A percentile compares a stretch with the other conserved stretches of the same genome.
Conservation (phyloP, 2,888 invertebrate genomes). For the Xylota segnis region DNA sequence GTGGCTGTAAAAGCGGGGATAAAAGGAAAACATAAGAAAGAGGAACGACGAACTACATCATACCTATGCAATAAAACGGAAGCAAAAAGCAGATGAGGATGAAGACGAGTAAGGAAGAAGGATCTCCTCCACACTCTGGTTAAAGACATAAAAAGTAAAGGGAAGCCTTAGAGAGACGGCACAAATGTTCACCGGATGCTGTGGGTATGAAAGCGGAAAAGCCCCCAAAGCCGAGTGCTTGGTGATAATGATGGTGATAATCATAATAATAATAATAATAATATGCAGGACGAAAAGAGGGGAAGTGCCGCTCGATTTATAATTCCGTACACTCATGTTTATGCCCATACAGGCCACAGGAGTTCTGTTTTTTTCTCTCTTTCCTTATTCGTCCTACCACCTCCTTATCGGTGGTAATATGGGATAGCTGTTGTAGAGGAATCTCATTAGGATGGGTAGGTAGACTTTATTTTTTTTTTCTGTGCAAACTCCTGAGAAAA, state of each 20-base stretch:
- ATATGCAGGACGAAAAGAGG: constrained; percentile 58
- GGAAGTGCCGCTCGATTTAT: constrained; percentile 58
- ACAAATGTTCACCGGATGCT: constrained; percentile 56
- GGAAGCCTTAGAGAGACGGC: constrained; percentile 30
- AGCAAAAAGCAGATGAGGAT: constrained; percentile 19
- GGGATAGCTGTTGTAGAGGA: constrained; percentile 24
- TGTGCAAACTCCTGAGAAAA: constrained; percentile 52
- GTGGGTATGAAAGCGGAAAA: constrained; percentile 62
- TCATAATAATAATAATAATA: constrained; percentile 69
- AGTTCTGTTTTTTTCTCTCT: constrained; percentile 4
- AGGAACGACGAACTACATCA: constrained; percentile 54
- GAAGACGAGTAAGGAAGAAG: constrained; percentile 24
- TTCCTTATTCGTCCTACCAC: not conserved
- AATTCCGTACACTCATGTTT: constrained; percentile 69
- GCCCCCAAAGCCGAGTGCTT: constrained; percentile 58
- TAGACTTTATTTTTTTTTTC: constrained; percentile 9
- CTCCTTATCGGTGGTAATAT: constrained; percentile 26
- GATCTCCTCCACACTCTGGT: constrained; percentile 39
- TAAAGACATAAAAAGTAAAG: constrained; percentile 57
- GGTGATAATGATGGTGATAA: constrained; percentile 69
- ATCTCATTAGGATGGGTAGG: constrained; percentile 43
- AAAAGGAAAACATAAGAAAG: constrained; percentile 29
- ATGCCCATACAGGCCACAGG: constrained; percentile 59
- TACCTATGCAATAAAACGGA: constrained; percentile 51
- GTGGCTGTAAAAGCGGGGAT: constrained; percentile 47